A percentile compares a stretch with the other conserved stretches of the same genome.
Evolutionary conservation across 2,797 vertebrate genomes (phyloP).

Genomic region (Helarctos malayanus): DNA sequence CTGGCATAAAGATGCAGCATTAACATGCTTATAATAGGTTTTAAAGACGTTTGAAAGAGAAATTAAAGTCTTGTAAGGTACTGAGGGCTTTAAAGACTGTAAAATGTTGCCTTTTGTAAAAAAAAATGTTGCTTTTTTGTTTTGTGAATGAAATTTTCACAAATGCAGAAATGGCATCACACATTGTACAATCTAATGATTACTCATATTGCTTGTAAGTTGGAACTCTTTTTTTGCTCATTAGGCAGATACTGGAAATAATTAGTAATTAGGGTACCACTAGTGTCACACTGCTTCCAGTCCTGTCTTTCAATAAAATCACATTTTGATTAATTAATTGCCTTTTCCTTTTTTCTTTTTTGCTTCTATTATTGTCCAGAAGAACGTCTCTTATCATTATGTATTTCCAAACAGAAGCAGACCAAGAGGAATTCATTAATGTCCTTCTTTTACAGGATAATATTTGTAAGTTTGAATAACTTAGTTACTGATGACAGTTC

Average conservation of each 20-base stretch:
- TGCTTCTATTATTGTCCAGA: slow-evolving; percentile 42
- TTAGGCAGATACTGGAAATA: slow-evolving; percentile 68
- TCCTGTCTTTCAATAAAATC: neutral
- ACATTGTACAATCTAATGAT: slow-evolving; percentile 7
- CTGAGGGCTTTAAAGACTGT: neutral
- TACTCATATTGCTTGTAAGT: slow-evolving; percentile 20
- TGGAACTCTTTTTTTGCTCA: slow-evolving; percentile 22
- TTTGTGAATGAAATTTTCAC: slow-evolving; percentile 2
- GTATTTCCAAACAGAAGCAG: neutral
- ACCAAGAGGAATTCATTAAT: slow-evolving; percentile 18
- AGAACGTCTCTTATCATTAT: neutral
- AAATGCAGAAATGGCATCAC: neutral
- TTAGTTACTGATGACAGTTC: slow-evolving; percentile 69
- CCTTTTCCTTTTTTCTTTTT: slow-evolving; percentile 59
- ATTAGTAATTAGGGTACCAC: neutral
- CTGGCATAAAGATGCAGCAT: neutral
- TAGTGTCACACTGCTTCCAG: neutral
- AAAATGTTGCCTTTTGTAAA: neutral
- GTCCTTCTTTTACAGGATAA: slow-evolving; percentile 64
- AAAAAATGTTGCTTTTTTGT: neutral
- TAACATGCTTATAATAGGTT: neutral
- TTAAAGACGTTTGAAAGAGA: neutral
- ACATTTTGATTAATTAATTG: slow-evolving; percentile 43
- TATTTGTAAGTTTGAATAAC: slow-evolving; percentile 75
- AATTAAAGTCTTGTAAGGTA: neutral